Evolutionary conservation across 1,140 invertebrate species (phyloP), one percentile per base, ranked within the genome.

Genomic region (Eulimnadia texana): DNA sequence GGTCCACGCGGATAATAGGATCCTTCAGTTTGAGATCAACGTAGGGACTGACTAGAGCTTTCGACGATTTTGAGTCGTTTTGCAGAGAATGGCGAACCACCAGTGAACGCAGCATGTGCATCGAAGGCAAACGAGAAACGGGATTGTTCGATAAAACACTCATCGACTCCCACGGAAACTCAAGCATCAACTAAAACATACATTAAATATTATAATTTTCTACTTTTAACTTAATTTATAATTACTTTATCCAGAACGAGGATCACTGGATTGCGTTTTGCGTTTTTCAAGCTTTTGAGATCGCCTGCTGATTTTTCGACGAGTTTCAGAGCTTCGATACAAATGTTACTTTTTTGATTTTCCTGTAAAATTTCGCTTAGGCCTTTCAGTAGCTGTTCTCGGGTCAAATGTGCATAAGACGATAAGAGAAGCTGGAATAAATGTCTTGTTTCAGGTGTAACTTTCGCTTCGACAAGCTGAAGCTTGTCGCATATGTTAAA

Each of bases 91-190:
- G 19, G 19, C 33, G 28, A 13, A 57, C 80, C 65, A 79, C 84
- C 60, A 87, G 72, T 1, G 77, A 77, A 64, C 83, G 80, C 3
- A 82, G 71, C 66, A 86, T 77, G 64, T 85, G 81, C 3, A 90
- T 69, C 27, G 84, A 89, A 28, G 86, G 84, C 68, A 89, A 79
- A 52, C 88, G 76, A 11, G 80, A 80, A 0, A 86, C 78, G 9
- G 84, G 79, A 56, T 84, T 78, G 28, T 77, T 68, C 53, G 72
- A 72, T 10, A 88, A 65, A 3, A 84, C 71, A 3, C 80, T 75
- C 55, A 87, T 72, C 59, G 79, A 79, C 73, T 90, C 86, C 80
- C 85, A 87, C 0, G 86, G 85, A 61, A 89, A 74, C 56, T 78
- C 76, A 71, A 88, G 85, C 27, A 88, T 69, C 53, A 74, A 72